These are phyloP conservation scores for Coracias cyanogaster DNA, from an alignment of 2,797 vertebrate genomes.

Conservation along the genomic window DNA sequence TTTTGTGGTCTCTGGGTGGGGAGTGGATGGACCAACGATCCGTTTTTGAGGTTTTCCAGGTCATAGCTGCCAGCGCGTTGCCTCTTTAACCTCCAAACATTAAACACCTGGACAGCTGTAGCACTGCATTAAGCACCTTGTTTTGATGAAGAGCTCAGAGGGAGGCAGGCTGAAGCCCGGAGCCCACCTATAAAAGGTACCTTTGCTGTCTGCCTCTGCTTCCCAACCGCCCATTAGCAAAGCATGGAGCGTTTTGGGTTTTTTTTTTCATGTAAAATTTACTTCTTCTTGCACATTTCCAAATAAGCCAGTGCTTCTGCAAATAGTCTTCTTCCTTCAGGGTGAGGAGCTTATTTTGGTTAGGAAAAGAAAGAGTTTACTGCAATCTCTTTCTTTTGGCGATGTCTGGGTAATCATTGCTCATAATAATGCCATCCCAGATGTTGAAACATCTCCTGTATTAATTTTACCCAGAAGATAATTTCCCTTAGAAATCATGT, in stretches of 20 bases:
- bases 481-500: slow-evolving; percentile 73
- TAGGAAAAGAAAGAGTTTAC: slow-evolving; percentile 34
- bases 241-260: neutral
- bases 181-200: neutral
- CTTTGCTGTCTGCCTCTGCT: neutral
- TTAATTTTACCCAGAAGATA: slow-evolving; percentile 75
- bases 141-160: slow-evolving; percentile 7
- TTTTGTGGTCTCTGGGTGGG: neutral
- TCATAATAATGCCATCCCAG: slow-evolving; percentile 67
- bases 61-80: neutral
- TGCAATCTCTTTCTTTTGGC: slow-evolving; percentile 55
- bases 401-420: slow-evolving; percentile 56
- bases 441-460: slow-evolving; percentile 70
- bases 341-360: slow-evolving; percentile 4
- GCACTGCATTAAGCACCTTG: neutral
- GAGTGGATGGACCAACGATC: neutral
- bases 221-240: neutral
- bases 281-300: neutral
- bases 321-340: slow-evolving; percentile 34
- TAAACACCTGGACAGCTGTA: slow-evolving; percentile 47
- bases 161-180: neutral
- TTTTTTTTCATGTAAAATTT: neutral
- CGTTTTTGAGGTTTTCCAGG: slow-evolving; percentile 47
- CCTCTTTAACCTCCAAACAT: neutral
- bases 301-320: neutral